phyloP scores from a whole-genome alignment of 2,113 vertebrate genomes.

The Hippoglossus stenolepis region DNA sequence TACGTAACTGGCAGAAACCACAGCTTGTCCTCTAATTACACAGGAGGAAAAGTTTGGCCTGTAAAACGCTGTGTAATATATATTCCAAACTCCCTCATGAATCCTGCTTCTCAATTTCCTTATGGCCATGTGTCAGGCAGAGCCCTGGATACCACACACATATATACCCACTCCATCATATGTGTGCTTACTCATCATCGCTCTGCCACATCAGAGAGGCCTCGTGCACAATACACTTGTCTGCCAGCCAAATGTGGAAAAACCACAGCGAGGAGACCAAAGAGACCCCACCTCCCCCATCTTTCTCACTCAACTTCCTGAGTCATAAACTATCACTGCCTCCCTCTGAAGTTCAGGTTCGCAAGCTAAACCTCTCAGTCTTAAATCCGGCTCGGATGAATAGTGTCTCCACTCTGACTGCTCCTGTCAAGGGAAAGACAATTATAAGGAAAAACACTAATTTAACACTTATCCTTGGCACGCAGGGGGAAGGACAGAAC shows the following conservation, averaged over 20 bases:
- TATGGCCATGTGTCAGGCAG: constrained; percentile 67
- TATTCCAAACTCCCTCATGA: constrained; percentile 54
- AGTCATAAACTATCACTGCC: constrained; percentile 63
- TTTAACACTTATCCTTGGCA: constrained; percentile 61
- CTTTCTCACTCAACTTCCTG: constrained; percentile 35
- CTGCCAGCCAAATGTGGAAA: constrained; percentile 71
- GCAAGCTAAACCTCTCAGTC: constrained; percentile 27
- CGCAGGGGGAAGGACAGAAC: background rate
- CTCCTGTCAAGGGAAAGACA: constrained; percentile 47
- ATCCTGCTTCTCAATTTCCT: constrained; percentile 50
- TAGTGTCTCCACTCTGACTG: constrained; percentile 25
- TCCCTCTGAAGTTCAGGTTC: constrained; percentile 52
- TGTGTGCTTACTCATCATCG: constrained; percentile 73
- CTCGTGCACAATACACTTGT: constrained; percentile 67
- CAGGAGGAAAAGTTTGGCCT: constrained; percentile 47
- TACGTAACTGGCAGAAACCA: constrained; percentile 63
- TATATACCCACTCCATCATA: constrained; percentile 55
- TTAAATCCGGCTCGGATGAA: constrained; percentile 14
- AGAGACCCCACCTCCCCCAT: constrained; percentile 26
- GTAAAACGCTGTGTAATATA: constrained; percentile 64
- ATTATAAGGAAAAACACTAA: constrained; percentile 54
- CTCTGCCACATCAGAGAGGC: constrained; percentile 72
- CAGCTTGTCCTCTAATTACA: constrained; percentile 71
- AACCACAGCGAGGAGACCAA: constrained; percentile 72
- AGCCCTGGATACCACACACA: constrained; percentile 67